Base-by-base conservation (phyloP, 2,888 invertebrate genomes). In the Melangyna quadrimaculata region DNA sequence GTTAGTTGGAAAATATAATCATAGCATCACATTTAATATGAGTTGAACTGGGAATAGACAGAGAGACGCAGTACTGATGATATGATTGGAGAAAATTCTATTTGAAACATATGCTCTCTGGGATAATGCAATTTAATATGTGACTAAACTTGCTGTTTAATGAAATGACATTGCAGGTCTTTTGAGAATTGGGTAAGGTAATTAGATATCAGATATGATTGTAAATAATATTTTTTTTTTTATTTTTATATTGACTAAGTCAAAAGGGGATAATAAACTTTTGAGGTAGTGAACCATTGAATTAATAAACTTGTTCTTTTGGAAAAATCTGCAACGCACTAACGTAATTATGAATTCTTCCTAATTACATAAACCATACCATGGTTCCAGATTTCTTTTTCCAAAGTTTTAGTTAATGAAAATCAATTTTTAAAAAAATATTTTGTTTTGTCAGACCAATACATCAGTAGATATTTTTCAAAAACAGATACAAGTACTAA, bases 81-180 rank as follows among this genome's bases (percentile, higher is more conserved):
- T n/a, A 8, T 9, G 35, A 43, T 12, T 43, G 43, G 14, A 40
- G 51, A 27, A 70, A 70, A 55, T 65, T 65, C 43, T 45, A 37
- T 61, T 63, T 10, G 22, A 70, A 78, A 35, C 74, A 78, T 83
- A 78, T 78, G 74, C 57, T 37, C 57, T 37, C 2, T 32, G 63
- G 73, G 37, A 43, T 57, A 78, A 83, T 81, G 65, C 71, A 77
- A 81, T 78, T 63, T 74, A 51, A 48, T 48, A 51, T 51, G 51
- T 22, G 9, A 67, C 32, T 48, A 19, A 45, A 29, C 19, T 65
- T 9, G 65, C 51, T 51, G 4, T 35, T 35, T 14, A 32, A 65
- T 65, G 45, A 45, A 65, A 65, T 43, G 43, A 19, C 19, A n/a
- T 10, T 24, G 22, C 12, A 29, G 27, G 63, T 40, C 63, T 43